Conservation (phyloP, 2,797 vertebrate species). For the Danio choprae region DNA sequence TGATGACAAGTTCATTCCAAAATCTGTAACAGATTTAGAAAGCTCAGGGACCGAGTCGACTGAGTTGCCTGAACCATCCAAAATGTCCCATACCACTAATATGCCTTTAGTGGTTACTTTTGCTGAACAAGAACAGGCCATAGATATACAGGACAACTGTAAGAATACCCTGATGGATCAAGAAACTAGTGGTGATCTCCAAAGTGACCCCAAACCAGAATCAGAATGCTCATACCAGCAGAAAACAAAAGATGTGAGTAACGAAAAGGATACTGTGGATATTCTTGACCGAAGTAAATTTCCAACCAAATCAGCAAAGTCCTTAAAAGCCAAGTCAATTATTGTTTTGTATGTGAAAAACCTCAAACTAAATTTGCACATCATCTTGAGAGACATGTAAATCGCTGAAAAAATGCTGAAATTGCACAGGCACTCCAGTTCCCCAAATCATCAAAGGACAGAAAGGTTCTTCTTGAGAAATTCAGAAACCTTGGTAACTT, state of each 20-base stretch:
- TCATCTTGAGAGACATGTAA: slow-evolving; percentile 29
- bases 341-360: slow-evolving; percentile 52
- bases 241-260: slow-evolving; percentile 28
- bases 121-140: slow-evolving; percentile 7
- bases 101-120: background rate
- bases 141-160: slow-evolving; percentile 12
- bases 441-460: slow-evolving; percentile 28
- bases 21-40: slow-evolving; percentile 28
- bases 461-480: slow-evolving; percentile 47
- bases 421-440: slow-evolving; percentile 26
- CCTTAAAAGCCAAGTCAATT: slow-evolving; percentile 52
- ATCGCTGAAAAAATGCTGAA: slow-evolving; percentile 42
- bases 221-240: slow-evolving; percentile 42
- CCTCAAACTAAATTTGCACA: slow-evolving; percentile 46
- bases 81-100: slow-evolving; percentile 8
- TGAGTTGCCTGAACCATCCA: slow-evolving; percentile 21
- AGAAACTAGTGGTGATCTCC: slow-evolving; percentile 30
- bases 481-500: slow-evolving; percentile 48
- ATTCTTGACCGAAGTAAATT: slow-evolving; percentile 35
- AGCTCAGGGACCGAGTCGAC: slow-evolving; percentile 28
- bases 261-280: slow-evolving; percentile 33
- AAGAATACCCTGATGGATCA: slow-evolving; percentile 34
- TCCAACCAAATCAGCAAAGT: slow-evolving; percentile 31
- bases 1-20: slow-evolving; percentile 34
- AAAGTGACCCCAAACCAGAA: slow-evolving; percentile 38